A percentile compares a stretch with the other conserved stretches of the same genome.
Conservation (phyloP, 2,888 invertebrate species). For the Toxonevra muliebris region DNA sequence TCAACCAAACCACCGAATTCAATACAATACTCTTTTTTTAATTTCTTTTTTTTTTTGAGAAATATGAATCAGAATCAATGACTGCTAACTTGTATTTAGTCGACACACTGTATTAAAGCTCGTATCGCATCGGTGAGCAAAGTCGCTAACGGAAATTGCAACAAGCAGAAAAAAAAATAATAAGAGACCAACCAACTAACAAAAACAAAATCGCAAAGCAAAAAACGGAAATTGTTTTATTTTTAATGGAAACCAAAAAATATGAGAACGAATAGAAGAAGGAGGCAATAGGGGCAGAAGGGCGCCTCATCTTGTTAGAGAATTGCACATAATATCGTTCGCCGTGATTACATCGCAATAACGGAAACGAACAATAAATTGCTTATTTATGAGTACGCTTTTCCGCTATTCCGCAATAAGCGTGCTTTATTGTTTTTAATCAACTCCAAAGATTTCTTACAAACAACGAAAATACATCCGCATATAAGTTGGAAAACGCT, state of each 20-base stretch:
- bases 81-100: no score
- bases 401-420: slow-evolving; percentile 44
- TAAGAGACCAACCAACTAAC: background rate
- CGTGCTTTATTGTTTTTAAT: slow-evolving; percentile 58
- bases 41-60: no score
- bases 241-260: slow-evolving; percentile 13
- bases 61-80: no score
- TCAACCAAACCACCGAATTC: no score
- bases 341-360: background rate
- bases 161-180: background rate
- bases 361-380: slow-evolving; percentile 58
- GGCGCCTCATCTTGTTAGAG: background rate
- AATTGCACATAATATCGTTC: background rate
- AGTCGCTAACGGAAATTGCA: slow-evolving; percentile 25
- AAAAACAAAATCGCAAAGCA: background rate
- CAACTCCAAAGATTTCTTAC: slow-evolving; percentile 44
- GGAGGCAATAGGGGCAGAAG: background rate
- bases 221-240: slow-evolving; percentile 22
- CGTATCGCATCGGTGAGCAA: slow-evolving; percentile 5
- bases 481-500: no score
- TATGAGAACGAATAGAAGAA: background rate
- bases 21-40: no score
- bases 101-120: background rate
- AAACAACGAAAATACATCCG: no score
- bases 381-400: slow-evolving; percentile 59